Percentiles rank a stretch among this genome's conserved stretches.
phyloP scores from a whole-genome alignment of 2,113 vertebrate species.

The Nannobrachium achirus region DNA sequence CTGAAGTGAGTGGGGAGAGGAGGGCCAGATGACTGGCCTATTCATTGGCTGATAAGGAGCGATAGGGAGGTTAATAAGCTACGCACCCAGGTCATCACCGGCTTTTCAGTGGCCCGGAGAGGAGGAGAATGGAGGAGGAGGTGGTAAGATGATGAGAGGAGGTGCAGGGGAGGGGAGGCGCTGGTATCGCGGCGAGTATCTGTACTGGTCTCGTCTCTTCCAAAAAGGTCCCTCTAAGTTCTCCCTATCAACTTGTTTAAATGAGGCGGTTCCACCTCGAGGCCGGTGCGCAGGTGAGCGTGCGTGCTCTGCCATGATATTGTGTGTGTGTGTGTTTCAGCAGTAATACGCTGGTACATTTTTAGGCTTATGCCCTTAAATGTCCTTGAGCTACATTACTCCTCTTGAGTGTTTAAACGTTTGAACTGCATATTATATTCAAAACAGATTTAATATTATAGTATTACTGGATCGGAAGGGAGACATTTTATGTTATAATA shows the following conservation, averaged over 20 bases:
- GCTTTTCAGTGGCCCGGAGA: slow-evolving; percentile 63
- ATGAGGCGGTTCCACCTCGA: slow-evolving; percentile 2
- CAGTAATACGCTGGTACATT: slow-evolving; percentile 44
- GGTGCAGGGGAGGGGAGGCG: slow-evolving; percentile 15
- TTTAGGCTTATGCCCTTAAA: too few relatives aligned
- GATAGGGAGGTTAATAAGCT: slow-evolving; percentile 80
- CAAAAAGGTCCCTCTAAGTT: slow-evolving; percentile 47
- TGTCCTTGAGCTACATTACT: too few relatives aligned
- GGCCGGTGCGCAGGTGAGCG: neutral
- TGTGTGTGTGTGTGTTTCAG: neutral
- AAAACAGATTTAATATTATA: too few relatives aligned
- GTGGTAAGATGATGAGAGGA: slow-evolving; percentile 35
- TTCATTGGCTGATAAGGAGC: slow-evolving; percentile 77
- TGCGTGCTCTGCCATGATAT: neutral
- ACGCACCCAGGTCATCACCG: slow-evolving; percentile 74
- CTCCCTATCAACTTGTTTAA: slow-evolving; percentile 1
- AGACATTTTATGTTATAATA: too few relatives aligned
- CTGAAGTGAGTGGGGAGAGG: slow-evolving; percentile 52
- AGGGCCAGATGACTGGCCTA: slow-evolving; percentile 68
- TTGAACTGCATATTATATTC: too few relatives aligned
- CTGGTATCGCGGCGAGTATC: slow-evolving; percentile 27
- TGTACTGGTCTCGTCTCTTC: slow-evolving; percentile 28
- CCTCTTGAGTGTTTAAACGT: too few relatives aligned
- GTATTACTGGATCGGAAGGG: too few relatives aligned
- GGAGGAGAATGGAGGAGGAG: slow-evolving; percentile 57